A percentile compares a stretch with the other conserved stretches of the same genome.
phyloP scores from a whole-genome alignment of 2,113 vertebrate species.

The Trochalopteron elliotii region DNA sequence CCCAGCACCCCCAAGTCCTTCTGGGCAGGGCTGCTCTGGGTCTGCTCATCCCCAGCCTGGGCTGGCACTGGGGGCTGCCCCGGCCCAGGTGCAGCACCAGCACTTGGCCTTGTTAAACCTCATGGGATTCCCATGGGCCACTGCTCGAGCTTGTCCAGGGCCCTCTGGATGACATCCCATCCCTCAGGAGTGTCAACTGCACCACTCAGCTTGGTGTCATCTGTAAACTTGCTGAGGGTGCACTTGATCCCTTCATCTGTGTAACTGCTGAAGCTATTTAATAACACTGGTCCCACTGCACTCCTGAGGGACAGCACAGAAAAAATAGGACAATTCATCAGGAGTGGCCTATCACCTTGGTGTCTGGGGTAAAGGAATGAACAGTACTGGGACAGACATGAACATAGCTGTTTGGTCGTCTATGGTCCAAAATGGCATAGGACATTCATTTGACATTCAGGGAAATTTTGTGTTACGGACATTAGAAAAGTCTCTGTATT shows the following conservation, averaged over 20 bases:
- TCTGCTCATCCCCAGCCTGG: neutral
- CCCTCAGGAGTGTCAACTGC: neutral
- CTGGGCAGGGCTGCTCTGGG: neutral
- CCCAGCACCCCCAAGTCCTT: neutral
- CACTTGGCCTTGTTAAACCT: neutral
- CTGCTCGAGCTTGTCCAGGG: accelerated
- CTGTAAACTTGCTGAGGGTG: neutral
- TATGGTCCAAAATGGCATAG: accelerated
- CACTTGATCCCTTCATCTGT: neutral
- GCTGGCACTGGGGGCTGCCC: neutral
- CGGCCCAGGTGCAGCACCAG: neutral
- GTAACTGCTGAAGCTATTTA: neutral
- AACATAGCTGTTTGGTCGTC: neutral
- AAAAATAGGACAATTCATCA: neutral
- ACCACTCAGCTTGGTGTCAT: neutral
- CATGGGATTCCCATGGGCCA: accelerated
- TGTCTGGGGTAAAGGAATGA: accelerated
- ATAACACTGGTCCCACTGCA: neutral
- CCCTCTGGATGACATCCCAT: accelerated
- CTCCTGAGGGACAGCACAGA: neutral
- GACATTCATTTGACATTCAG: neutral
- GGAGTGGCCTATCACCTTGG: neutral
- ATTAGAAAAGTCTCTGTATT: neutral
- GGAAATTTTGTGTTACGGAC: neutral
- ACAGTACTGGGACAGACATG: neutral